Base-by-base conservation (phyloP, 2,797 vertebrate species). In the Sebastes nivosus region DNA sequence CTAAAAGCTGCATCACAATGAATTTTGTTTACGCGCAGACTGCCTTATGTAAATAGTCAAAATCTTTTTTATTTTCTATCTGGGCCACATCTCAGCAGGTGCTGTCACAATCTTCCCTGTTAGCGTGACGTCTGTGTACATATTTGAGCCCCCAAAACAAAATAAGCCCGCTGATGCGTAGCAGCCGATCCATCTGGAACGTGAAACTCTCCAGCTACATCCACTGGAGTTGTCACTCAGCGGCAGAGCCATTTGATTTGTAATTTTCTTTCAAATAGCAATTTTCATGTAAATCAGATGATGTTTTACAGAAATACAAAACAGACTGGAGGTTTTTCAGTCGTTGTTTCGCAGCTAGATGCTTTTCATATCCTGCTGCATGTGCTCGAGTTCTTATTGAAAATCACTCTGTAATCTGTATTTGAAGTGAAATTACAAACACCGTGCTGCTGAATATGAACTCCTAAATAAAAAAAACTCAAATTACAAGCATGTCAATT, bases 61-160 rank as follows among this genome's bases (percentile, higher is more conserved):
- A 66, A 67, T 27, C 7, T 2, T 58, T 70, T 70, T 8, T 4
- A 6, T 34, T 64, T 36, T 24, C 18, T 25, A 22, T 58, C 24
- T 14, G 6, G 42, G 58, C 79, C 60, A 25, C 64, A n/a, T 71
- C 87, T 77, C 82, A 81, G 89, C 81, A 84, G 84, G 89, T 90
- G 86, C 86, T 16, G 77, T 83, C 87, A 86, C 75, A 66, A n/a
- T 57, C 79, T 79, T 86, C 87, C 87, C 87, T 77, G 87, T 87
- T 87, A 69, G 79, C n/a, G 52, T 16, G 61, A 2, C 27, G 81
- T 87, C 66, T 85, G 85, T 88, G 88, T 87, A 75, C 83, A 63
- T 60, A 71, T 83, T 82, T 89, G 79, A 82, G 75, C 67, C 75
- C 70, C 46, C 46, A 18, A 72, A 84, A 85, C 75, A 83, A 70